Evolutionary conservation across 2,113 vertebrate genomes (phyloP).

Genomic region (Pteruthius melanotis): DNA sequence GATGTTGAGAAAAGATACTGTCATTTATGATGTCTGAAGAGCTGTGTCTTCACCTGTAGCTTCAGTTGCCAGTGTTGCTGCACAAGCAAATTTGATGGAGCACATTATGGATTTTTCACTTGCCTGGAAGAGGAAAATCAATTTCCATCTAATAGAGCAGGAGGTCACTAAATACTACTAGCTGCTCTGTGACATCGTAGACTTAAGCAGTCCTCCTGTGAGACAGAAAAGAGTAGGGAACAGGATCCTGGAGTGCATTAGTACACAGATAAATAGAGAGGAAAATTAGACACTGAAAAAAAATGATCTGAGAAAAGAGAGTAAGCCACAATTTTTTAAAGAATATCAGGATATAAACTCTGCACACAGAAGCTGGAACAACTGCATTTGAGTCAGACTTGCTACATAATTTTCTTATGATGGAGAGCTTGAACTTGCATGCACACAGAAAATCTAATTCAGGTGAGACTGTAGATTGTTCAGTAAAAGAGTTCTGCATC

Average conservation of each 20-base stretch:
- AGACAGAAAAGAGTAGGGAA: neutral
- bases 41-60: neutral
- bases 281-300: neutral
- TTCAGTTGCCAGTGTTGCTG: neutral
- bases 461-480: neutral
- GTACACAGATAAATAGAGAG: neutral
- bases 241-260: neutral
- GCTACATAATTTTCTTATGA: neutral
- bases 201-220: neutral
- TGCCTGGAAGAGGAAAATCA: conserved; percentile 21
- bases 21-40: neutral
- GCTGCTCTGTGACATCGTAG: neutral
- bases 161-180: neutral
- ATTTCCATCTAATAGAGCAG: conserved; percentile 14
- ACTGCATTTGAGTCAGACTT: neutral
- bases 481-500: neutral
- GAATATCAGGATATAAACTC: neutral
- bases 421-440: neutral
- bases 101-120: conserved; percentile 49
- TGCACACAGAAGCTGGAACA: neutral
- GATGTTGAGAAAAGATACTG: neutral
- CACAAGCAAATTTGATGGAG: conserved; percentile 6
- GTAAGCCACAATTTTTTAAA: neutral
- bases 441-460: neutral
- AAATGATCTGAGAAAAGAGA: neutral